phyloP scores from a whole-genome alignment of 1,140 invertebrate genomes.

The Eciton burchellii region DNA sequence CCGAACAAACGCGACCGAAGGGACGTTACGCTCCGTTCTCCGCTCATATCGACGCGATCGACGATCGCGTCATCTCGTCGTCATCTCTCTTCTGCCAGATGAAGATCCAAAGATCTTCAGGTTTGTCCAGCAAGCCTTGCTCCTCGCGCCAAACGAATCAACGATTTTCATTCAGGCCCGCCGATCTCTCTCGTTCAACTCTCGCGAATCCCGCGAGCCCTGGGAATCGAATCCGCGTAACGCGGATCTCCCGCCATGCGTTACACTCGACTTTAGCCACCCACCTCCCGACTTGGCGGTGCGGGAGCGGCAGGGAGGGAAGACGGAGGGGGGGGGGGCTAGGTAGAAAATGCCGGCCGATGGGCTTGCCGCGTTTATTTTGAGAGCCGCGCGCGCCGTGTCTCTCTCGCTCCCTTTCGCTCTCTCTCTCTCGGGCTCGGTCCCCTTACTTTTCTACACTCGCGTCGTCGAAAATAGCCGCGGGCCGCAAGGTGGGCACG shows the following conservation, averaged over 20 bases:
- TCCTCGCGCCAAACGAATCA: too few species aligned
- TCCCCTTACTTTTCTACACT: slow-evolving; percentile 71
- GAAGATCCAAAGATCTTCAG: background rate
- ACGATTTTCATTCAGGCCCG: too few species aligned
- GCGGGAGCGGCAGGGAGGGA: too few species aligned
- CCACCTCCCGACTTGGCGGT: background rate
- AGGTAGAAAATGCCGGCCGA: slow-evolving; percentile 65
- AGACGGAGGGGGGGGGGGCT: background rate
- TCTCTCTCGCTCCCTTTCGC: slow-evolving; percentile 67
- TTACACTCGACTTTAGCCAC: slow-evolving; percentile 64
- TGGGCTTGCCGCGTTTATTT: slow-evolving; percentile 76
- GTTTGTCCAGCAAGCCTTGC: too few species aligned
- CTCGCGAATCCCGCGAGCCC: background rate
- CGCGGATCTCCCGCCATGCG: slow-evolving; percentile 35
- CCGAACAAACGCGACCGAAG: too few species aligned
- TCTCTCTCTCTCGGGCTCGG: slow-evolving; percentile 72
- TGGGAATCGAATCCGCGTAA: slow-evolving; percentile 17
- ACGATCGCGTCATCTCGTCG: too few species aligned
- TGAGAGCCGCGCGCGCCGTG: slow-evolving; percentile 69
- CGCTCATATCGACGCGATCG: too few species aligned
- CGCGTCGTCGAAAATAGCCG: slow-evolving; percentile 70
- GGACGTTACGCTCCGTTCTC: too few species aligned
- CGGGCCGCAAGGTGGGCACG: slow-evolving; percentile 68
- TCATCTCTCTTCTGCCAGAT: background rate
- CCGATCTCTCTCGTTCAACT: too few species aligned